A percentile compares a stretch with the other conserved stretches of the same genome.
phyloP scores from a whole-genome alignment of 1,140 invertebrate genomes.

The Drosophila sulfurigaster region DNA sequence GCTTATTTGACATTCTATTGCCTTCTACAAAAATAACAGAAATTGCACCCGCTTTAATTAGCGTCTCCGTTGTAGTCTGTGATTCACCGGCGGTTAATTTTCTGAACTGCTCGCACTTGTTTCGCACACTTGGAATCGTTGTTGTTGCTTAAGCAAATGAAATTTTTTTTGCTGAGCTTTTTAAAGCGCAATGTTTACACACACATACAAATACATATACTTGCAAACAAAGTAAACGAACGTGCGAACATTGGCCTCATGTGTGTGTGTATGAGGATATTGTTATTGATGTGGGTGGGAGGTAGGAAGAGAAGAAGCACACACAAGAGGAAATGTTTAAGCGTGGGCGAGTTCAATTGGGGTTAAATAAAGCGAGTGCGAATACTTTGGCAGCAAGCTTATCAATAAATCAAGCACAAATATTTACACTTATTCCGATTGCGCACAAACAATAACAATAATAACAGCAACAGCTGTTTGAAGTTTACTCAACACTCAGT shows the following conservation, averaged over 20 bases:
- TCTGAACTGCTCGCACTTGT: conserved; percentile 31
- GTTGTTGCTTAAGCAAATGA: conserved; percentile 35
- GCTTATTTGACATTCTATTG: conserved; percentile 34
- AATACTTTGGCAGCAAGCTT: conserved; percentile 24
- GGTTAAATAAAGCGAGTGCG: conserved; percentile 43
- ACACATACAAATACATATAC: neutral
- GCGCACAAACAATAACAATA: conserved; percentile 13
- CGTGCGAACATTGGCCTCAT: conserved; percentile 49
- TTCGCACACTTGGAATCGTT: conserved; percentile 53
- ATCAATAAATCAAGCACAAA: conserved; percentile 41
- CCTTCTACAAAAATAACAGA: conserved; percentile 7
- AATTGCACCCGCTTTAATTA: conserved; percentile 41
- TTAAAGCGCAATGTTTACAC: conserved; percentile 41
- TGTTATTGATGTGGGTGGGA: neutral
- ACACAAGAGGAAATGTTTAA: conserved; percentile 23
- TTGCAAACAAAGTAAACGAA: conserved; percentile 47
- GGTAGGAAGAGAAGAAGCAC: conserved; percentile 18
- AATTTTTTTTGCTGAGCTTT: conserved; percentile 42
- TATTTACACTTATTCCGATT: conserved; percentile 49
- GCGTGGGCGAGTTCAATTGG: conserved; percentile 45
- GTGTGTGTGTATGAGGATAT: conserved; percentile 5
- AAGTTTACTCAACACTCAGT: conserved; percentile 44
- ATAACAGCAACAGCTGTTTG: conserved; percentile 62
- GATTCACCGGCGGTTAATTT: conserved; percentile 52
- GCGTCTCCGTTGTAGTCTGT: conserved; percentile 32